These are phyloP conservation scores for Sycobia sp. DNA, from an alignment of 1,140 invertebrate species.

Conservation along the genomic window DNA sequence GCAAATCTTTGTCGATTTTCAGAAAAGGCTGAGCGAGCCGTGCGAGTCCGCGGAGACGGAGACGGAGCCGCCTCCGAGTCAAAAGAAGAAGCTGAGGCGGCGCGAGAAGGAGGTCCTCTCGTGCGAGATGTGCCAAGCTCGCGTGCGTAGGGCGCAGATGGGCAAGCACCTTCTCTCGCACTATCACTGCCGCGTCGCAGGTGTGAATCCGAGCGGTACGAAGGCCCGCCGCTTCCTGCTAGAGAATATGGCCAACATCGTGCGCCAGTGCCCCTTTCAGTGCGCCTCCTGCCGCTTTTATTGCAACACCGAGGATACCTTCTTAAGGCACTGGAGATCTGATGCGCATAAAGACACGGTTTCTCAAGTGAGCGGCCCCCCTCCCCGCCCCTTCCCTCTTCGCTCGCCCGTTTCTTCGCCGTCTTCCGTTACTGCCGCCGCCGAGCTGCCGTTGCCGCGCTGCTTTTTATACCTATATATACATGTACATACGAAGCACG, in stretches of 20 bases:
- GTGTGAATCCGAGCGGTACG: conserved; percentile 56
- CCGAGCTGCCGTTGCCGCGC: not conserved
- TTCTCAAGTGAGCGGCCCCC: conserved; percentile 46
- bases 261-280: conserved; percentile 81
- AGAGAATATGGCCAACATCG: conserved; percentile 76
- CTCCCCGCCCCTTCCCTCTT: not conserved
- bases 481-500: not conserved
- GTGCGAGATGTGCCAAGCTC: conserved; percentile 73
- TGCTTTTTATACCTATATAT: not conserved
- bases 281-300: conserved; percentile 84
- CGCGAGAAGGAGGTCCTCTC: conserved; percentile 65
- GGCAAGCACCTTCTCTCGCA: conserved; percentile 84
- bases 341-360: conserved; percentile 64
- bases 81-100: conserved; percentile 42
- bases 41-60: not conserved
- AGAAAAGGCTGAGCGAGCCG: not conserved
- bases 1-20: no score
- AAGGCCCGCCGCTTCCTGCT: conserved; percentile 67
- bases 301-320: conserved; percentile 75
- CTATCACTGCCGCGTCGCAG: conserved; percentile 77
- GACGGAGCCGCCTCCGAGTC: not conserved
- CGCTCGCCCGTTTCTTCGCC: not conserved
- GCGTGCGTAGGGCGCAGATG: conserved; percentile 71
- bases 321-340: conserved; percentile 77
- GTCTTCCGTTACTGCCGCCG: not conserved